phyloP scores from a whole-genome alignment of 2,113 vertebrate genomes.

The Sakesphorus luctuosus region DNA sequence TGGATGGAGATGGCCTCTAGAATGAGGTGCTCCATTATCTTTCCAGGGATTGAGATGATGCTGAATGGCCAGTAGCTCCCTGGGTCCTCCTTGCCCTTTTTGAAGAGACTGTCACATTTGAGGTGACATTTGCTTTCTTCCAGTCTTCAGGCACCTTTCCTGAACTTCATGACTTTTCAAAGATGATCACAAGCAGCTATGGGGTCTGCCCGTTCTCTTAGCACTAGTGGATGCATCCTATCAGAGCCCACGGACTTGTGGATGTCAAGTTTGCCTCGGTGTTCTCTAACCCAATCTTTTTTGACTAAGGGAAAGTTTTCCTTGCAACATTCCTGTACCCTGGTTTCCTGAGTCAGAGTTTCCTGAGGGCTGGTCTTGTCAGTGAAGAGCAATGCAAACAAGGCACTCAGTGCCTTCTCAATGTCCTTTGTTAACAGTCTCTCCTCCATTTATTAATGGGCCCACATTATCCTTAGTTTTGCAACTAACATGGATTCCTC shows the following conservation, averaged over 20 bases:
- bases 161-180: background rate
- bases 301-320: background rate
- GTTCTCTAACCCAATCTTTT: background rate
- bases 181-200: background rate
- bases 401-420: background rate
- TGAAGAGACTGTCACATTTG: background rate
- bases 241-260: background rate
- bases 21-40: background rate
- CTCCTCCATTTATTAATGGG: background rate
- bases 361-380: background rate
- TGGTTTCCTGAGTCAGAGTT: background rate
- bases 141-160: background rate
- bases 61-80: background rate
- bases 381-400: background rate
- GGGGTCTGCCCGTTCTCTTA: background rate
- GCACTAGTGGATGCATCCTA: fast-evolving
- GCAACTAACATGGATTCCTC: background rate
- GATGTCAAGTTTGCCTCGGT: background rate
- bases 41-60: background rate
- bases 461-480: background rate
- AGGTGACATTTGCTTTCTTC: background rate
- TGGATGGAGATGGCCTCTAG: background rate
- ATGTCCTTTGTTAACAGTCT: fast-evolving
- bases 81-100: background rate
- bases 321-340: background rate